Base-by-base conservation (phyloP, 2,797 vertebrate genomes). In the Otus scops region DNA sequence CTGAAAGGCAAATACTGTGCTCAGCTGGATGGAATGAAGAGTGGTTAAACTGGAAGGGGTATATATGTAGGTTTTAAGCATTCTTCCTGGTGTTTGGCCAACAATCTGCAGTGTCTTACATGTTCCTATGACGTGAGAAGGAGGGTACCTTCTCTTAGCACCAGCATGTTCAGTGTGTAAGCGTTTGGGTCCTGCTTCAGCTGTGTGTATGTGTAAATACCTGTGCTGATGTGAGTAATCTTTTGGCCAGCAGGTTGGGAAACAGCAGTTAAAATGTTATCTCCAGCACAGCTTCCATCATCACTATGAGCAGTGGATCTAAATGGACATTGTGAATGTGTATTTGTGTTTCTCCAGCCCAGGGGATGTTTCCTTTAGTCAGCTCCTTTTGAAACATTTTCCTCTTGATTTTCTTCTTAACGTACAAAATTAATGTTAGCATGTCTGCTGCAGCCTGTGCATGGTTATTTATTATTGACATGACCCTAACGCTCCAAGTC, bases 141-240 rank as follows among this genome's bases (percentile, higher is more conserved):
- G 50, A 73, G 28, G 20, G 7, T 28, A 2, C 13, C 24, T 84
- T 60, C 47, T 78, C 51, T 18, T 53, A 4, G 4, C 38, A 13
- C 9, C 22, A 26, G 9, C 2, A 0, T 9, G 24, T 53, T 85
- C 30, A 30, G 5, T 10, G 3, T 15, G 20, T 34, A 30, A 64
- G 27, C 11, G 0, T 5, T 48, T 32, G 39, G 19, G 4, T 39
- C 23, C 53, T 77, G 51, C 32, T 81, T 38, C 28, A 70, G n/a
- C 30, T 60, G 4, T 7, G 18, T 14, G 45, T 45, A 20, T 22
- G 13, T 41, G 11, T n/a, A 24, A 20, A 3, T 30, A 9, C 21
- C 65, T 61, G n/a, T 1, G 1, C 13, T 20, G 23, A 23, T 1
- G 0, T 6, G 19, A 48, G 28, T 22, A 24, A 56, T 10, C 34